Evolutionary conservation across 2,797 vertebrate genomes (phyloP), one percentile per base, ranked within the genome.

Genomic region (Chaenodraco wilsoni): DNA sequence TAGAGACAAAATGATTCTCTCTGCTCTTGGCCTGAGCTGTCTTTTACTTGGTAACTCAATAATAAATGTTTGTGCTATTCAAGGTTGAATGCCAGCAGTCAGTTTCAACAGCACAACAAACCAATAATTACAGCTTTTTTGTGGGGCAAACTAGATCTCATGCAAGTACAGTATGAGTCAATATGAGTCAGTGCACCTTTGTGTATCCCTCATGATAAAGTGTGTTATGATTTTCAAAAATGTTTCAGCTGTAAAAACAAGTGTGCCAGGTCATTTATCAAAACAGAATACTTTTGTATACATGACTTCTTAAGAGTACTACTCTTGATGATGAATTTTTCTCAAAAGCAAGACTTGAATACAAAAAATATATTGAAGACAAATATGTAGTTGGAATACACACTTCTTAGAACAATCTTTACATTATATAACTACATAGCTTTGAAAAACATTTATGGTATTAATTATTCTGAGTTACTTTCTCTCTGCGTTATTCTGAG

Each of bases 51-150:
- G 3, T 16, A 51, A 61, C 5, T 10, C 8, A 3, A 19, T 45
- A 60, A 48, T 64, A 68, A 67, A 70, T 64, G 54, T 61, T 73
- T 37, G 58, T 66, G 70, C 63, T 48, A 52, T 10, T 48, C 27
- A 46, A 51, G 19, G 44, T 3, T 19, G n/a, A 45, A 60, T 41
- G 21, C 15, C 43, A 60, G 59, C 46, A 57, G 12, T 63, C 51
- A 57, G 46, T 48, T 68, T 63, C 14, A 64, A 51, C 11, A 7
- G 44, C 43, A 52, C 46, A 67, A 63, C 46, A 40, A 56, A 61
- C 23, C 3, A 13, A 21, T 16, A 41, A 54, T 23, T n/a, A 5
- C 71, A 19, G 61, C 19, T 58, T 61, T 60, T 58, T 63, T n/a
- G 8, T 33, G 7, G 33, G 14, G 19, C 27, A 62, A n/a, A 45